A percentile compares a stretch with the other conserved stretches of the same genome.
phyloP scores from a whole-genome alignment of 2,888 invertebrate genomes.

The Agelastica alni region DNA sequence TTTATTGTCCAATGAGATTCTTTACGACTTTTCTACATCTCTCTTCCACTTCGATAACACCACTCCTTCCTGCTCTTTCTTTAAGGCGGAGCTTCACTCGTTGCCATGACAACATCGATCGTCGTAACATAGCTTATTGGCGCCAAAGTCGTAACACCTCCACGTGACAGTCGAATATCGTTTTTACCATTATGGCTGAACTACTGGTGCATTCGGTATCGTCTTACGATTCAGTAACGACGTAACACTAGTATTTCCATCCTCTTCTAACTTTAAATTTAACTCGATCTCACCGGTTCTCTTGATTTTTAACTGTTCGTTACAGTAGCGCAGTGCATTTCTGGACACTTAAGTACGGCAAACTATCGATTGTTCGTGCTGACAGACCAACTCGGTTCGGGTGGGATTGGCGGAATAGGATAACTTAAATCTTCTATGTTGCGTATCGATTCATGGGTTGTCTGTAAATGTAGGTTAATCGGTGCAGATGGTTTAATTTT shows the following conservation, averaged over 20 bases:
- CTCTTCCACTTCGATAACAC: constrained; percentile 34
- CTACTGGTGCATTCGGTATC: constrained; percentile 34
- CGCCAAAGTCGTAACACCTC: constrained; percentile 41
- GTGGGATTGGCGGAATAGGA: too few relatives aligned
- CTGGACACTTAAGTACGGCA: too few relatives aligned
- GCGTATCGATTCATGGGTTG: constrained; percentile 6
- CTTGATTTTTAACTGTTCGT: background rate
- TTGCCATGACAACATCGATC: constrained; percentile 57
- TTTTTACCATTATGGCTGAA: constrained; percentile 53
- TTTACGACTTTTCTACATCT: constrained; percentile 48
- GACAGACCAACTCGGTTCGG: too few relatives aligned
- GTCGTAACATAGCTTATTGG: constrained; percentile 47
- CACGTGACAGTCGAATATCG: constrained; percentile 51
- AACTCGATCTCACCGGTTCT: background rate
- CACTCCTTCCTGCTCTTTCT: constrained; percentile 38
- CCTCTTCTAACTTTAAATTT: constrained; percentile 27
- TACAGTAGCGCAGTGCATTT: background rate
- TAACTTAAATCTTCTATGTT: background rate
- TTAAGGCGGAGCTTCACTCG: constrained; percentile 46
- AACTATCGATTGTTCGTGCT: too few relatives aligned
- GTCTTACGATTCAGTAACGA: constrained; percentile 39
- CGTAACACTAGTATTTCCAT: constrained; percentile 33
- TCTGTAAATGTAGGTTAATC: constrained; percentile 9
- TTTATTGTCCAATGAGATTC: constrained; percentile 56
- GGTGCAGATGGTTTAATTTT: background rate